Evolutionary conservation across 2,888 invertebrate species (phyloP), one percentile per base, ranked within the genome.

Genomic region (Harmothoe impar): DNA sequence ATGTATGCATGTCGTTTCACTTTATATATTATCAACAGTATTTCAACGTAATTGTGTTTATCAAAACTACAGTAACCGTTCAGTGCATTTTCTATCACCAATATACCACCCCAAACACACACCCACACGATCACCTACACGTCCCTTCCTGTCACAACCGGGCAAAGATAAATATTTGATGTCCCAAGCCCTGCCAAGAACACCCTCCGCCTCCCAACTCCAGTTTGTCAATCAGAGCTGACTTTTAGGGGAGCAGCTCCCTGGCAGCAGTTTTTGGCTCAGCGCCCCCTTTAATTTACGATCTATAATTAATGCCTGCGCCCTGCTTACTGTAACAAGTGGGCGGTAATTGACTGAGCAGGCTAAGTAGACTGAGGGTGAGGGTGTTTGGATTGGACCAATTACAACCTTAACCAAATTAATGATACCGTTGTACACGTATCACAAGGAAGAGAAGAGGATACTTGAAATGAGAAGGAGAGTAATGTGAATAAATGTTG

Each of bases 181-280:
- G 81, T 17, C 35, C 23, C n/a, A n/a, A 17, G 31, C n/a, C 43
- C 3, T 10, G 43, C 1, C 35, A 81, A 25, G 43, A 33, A 81
- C 77, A 81, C 33, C 77, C 77, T 33, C 81, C n/a, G n/a, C n/a
- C n/a, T 1, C 81, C 77, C 25, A 25, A 12, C 77, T 25, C 77
- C 33, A 43, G 81, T 81, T 33, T 81, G 81, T 81, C 81, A 81
- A 81, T 81, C 81, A 81, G 81, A 1, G 35, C 15, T 35, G 81
- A 81, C 81, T 81, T 81, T 81, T 81, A 35, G 77, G 77, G 77
- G 35, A 81, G 81, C 43, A 35, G 43, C 35, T n/a, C 81, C 35
- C 23, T 20, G 81, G 81, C 35, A 81, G 81, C 81, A 0, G 81
- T 81, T 81, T 81, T 81, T 81, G 43, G n/a, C 35, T 33, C 35